phyloP scores from a whole-genome alignment of 2,113 vertebrate genomes.

The Bagarius yarrelli region DNA sequence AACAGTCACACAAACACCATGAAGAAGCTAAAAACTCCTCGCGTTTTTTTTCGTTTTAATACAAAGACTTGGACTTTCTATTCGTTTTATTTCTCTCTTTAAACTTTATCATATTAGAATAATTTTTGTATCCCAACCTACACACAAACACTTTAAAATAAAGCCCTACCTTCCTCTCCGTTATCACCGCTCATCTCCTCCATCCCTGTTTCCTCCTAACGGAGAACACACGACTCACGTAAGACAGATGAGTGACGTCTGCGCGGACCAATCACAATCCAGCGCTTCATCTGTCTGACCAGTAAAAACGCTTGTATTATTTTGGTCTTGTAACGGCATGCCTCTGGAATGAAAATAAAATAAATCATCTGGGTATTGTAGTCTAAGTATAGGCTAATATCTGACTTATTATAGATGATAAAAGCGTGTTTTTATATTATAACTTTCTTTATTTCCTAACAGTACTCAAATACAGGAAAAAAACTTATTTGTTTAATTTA shows the following conservation, averaged over 20 bases:
- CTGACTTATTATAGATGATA: conserved; percentile 5
- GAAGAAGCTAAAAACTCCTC: conserved; percentile 5
- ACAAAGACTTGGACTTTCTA: not conserved
- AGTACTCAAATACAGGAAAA: not conserved
- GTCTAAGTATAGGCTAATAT: conserved; percentile 29
- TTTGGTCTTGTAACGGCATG: conserved; percentile 1
- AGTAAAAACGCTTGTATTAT: conserved; percentile 43
- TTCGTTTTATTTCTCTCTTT: not conserved
- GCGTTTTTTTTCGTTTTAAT: not conserved
- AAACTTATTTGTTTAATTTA: not conserved
- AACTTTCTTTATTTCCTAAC: not conserved
- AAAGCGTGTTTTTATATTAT: not conserved
- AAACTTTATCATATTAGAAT: not conserved
- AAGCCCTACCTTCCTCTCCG: conserved; percentile 61
- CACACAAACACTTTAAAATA: conserved; percentile 21
- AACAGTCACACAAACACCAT: conserved; percentile 29
- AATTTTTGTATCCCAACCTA: not conserved
- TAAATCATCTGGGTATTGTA: conserved; percentile 46
- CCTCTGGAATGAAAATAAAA: conserved; percentile 38
- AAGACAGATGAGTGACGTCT: conserved; percentile 36
- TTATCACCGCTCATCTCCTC: conserved; percentile 48
- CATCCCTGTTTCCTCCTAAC: conserved; percentile 51
- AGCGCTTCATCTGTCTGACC: conserved; percentile 41
- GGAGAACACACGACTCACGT: conserved; percentile 59
- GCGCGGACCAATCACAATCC: conserved; percentile 52